Conservation (phyloP, 2,113 vertebrate genomes). For the Ciconia stormi region DNA sequence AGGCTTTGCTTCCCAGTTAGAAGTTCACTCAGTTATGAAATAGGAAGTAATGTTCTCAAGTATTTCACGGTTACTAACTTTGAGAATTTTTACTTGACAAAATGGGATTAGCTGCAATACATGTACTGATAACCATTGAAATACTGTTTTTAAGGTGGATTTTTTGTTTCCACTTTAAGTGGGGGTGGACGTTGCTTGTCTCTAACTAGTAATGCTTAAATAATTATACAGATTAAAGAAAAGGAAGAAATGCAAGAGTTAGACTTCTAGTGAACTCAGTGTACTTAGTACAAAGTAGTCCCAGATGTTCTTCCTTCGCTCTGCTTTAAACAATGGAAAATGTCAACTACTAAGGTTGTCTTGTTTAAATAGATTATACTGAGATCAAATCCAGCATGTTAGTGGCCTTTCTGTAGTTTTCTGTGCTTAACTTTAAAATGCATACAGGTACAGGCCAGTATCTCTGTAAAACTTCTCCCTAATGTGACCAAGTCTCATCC, state of each 20-base stretch:
- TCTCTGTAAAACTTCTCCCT: neutral
- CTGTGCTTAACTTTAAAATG: neutral
- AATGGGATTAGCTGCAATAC: neutral
- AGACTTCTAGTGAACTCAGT: neutral
- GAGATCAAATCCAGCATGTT: neutral
- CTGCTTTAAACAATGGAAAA: constrained; percentile 27
- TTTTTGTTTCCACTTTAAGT: neutral
- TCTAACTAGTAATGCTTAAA: neutral
- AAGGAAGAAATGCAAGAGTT: neutral
- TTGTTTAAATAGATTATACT: neutral
- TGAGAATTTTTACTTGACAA: neutral
- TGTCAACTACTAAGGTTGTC: neutral
- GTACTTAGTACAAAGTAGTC: neutral
- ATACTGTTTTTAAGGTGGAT: neutral
- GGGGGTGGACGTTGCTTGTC: neutral
- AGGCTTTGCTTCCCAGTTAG: neutral
- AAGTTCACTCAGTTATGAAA: neutral
- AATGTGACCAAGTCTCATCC: neutral
- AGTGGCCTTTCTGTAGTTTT: neutral
- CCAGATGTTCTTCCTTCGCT: constrained; percentile 18
- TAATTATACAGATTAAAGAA: neutral
- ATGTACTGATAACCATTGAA: neutral
- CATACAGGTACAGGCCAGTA: neutral
- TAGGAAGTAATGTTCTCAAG: neutral
- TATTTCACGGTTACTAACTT: neutral